Conservation (phyloP, 2,797 vertebrate genomes). For the Momotus momota region DNA sequence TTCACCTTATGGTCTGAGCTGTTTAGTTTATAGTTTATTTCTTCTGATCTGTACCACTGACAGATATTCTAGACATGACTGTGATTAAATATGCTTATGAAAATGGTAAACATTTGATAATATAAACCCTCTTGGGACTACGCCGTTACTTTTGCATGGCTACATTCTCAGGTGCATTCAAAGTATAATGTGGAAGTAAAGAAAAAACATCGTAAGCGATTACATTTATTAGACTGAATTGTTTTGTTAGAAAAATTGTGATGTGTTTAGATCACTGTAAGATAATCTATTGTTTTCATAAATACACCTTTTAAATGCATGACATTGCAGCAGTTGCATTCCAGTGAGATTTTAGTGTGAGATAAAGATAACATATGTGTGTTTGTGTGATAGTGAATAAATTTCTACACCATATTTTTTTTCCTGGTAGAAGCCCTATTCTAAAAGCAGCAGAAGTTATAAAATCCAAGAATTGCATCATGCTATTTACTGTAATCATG, state of each 20-base stretch:
- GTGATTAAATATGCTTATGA: constrained; percentile 62
- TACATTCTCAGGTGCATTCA: constrained; percentile 59
- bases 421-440: not conserved
- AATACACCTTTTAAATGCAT: not conserved
- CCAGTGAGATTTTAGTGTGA: not conserved
- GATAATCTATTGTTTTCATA: constrained; percentile 52
- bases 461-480: not conserved
- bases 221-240: constrained; percentile 57
- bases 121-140: constrained; percentile 39
- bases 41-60: constrained; percentile 82
- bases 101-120: constrained; percentile 65
- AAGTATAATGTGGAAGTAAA: constrained; percentile 42
- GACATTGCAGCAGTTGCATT: not conserved
- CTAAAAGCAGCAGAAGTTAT: not conserved
- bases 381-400: not conserved
- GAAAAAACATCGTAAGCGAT: constrained; percentile 51
- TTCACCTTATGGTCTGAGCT: constrained; percentile 69
- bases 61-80: constrained; percentile 78
- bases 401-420: not conserved
- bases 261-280: constrained; percentile 35
- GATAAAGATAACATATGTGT: not conserved
- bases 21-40: constrained; percentile 81
- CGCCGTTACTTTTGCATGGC: constrained; percentile 17
- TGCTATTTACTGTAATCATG: not conserved
- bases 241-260: constrained; percentile 36